phyloP scores from a whole-genome alignment of 2,797 vertebrate species.

The Huso huso region DNA sequence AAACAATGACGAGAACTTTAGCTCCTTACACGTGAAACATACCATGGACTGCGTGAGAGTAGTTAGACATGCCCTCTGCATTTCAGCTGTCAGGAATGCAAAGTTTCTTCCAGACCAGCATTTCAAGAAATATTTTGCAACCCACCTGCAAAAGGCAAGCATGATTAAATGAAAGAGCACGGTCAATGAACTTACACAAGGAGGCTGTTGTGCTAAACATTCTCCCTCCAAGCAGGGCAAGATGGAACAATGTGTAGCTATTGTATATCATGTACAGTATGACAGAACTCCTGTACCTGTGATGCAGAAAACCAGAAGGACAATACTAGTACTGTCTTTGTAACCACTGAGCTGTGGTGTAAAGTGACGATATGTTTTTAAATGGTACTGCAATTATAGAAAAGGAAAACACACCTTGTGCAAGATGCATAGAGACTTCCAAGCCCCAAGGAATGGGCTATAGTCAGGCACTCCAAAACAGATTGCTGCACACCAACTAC shows the following conservation, averaged over 20 bases:
- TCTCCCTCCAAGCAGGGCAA: too few species aligned
- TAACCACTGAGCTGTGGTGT: too few species aligned
- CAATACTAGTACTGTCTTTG: too few species aligned
- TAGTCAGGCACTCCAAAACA: conserved; percentile 79
- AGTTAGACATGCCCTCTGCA: conserved; percentile 74
- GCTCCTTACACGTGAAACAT: conserved; percentile 37
- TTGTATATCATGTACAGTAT: too few species aligned
- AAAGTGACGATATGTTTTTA: background rate
- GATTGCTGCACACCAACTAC: conserved; percentile 70
- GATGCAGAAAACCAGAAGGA: too few species aligned
- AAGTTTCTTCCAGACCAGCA: conserved; percentile 88
- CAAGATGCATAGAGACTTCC: conserved; percentile 73
- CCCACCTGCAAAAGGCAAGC: conserved; percentile 63
- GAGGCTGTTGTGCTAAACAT: too few species aligned
- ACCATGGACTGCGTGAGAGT: conserved; percentile 75
- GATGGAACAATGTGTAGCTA: too few species aligned
- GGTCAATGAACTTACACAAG: too few species aligned
- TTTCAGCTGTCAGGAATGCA: conserved; percentile 71
- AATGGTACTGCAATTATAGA: too few species aligned
- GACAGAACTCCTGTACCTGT: too few species aligned
- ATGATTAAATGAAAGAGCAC: conserved; percentile 19
- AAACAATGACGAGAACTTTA: too few species aligned
- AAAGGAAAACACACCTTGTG: conserved; percentile 67
- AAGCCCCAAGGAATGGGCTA: conserved; percentile 73
- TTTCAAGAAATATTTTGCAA: conserved; percentile 81